Base-by-base conservation (phyloP, 1,140 invertebrate genomes). In the Drosophila yakuba region DNA sequence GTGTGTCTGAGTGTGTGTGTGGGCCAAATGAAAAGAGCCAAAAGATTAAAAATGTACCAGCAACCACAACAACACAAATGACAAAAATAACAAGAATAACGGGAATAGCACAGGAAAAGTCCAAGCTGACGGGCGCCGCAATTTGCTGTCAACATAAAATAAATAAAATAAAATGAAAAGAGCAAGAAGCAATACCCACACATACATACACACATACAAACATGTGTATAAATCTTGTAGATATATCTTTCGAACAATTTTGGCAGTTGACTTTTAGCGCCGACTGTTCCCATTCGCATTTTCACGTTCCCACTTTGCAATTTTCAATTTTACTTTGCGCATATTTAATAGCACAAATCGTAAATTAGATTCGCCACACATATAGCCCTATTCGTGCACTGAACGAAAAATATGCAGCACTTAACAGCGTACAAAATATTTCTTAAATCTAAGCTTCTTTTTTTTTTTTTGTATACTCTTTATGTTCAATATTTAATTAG, bases 91-190 rank as follows among this genome's bases (percentile, higher is more conserved):
- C 32, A 51, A 36, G 50, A 51, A 51, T 36, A 51, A 20, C 35
- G 23, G 20, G 50, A 36, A 45, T 38, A 36, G 54, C 11, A 14
- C 28, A 56, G 35, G 25, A 48, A 32, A 66, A 25, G 55, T 57
- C 39, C 61, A 67, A 76, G 62, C 52, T 71, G 68, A 71, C 68
- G 56, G 69, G 69, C 69, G 67, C 66, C 67, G 67, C 69, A 72
- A 73, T 75, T 71, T 67, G 57, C 75, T 76, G 71, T 84, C 79
- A 83, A 80, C 80, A 84, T 84, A 66, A 84, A 83, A 83, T 75
- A 83, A 83, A 83, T 80, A 79, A 79, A 75, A 78, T 28, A 28
- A 28, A 32, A 32, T 32, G 8, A 32, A 32, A 32, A 83, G 75
- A 80, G 75, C 71, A 80, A 44, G 25, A 50, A 74, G 57, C 61